Base-by-base conservation (phyloP, 2,797 vertebrate species). In the Neosalanx taihuensis region DNA sequence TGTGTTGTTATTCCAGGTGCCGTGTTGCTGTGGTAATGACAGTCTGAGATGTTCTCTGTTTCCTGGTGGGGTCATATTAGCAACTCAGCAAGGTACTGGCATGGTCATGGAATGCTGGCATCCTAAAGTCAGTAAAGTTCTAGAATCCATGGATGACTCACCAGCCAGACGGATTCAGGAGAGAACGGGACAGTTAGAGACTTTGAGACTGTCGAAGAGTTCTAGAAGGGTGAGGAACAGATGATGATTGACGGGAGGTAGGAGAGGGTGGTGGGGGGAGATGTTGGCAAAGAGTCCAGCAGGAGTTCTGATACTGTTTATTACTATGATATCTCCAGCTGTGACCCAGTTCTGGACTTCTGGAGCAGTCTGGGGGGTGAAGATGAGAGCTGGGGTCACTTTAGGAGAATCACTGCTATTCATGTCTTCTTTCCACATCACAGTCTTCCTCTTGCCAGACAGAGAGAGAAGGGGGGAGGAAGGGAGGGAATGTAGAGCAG, bases 11-110 rank as follows among this genome's bases (percentile, higher is more conserved):
- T 4, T 49, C 64, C 64, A 41, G 20, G 31, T 31, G 18, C 56
- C n/a, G 68, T 20, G 51, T 49, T 74, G 71, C 56, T 70, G 68
- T 74, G 73, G 59, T 70, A 63, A 56, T 57, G 69, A 62, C 69
- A 82, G 77, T 63, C 37, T 41, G 37, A 2, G 37, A 41, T 41
- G 51, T 53, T n/a, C 6, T 5, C 17, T 53, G 51, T n/a, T 17
- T 53, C 15, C 51, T 53, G 51, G 17, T 53, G 49, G 17, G 17
- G 51, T 17, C 0, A 53, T 53, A 6, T n/a, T 53, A 6, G 51
- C 23, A 17, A 7, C 15, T 53, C 15, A 53, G 13, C 18, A 53
- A n/a, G 1, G 15, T 53, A 4, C 17, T 15, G 0, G 13, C 18
- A 53, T 17, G 18, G 51, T n/a, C 17, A 1, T 53, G 18, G 51